Base-by-base conservation (phyloP, 2,113 vertebrate genomes). In the Paradisaea rubra region DNA sequence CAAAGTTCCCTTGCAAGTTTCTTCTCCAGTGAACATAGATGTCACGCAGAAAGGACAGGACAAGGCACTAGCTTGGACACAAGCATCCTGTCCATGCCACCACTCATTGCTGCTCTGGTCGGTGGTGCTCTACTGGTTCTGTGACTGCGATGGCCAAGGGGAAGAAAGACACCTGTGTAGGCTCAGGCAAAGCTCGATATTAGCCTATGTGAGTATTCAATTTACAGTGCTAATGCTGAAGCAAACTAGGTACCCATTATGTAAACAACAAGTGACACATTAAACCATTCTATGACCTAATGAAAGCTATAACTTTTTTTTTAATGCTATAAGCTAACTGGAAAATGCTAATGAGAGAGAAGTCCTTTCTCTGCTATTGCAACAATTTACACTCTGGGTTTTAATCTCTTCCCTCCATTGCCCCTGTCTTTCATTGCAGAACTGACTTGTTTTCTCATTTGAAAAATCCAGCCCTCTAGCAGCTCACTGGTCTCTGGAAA, bases 321-420 rank as follows among this genome's bases (percentile, higher is more conserved):
- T 39, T 31, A 27, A 64, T 64, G 21, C 37, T 90, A 68, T 70
- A 86, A 91, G 39, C 24, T 33, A 89, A 81, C 22, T 64, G 66
- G 49, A 94, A 76, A 89, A 81, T 42, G 47, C 13, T 68, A 35
- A 91, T 95, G 91, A 81, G 53, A 86, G 54, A 76, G 23, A 23
- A 96, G 42, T 71, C 7, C n/a, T 82, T 78, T 68, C 71, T 61
- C 56, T 96, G 35, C 68, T 92, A 63, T 39, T 91, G 57, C 52
- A 84, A 50, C 76, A 89, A 89, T 87, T 97, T 95, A 86, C 80
- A 88, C 56, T 35, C 12, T 86, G 42, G n/a, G 25, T 61, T 93
- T 95, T 95, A 81, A 91, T 47, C 39, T 87, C 16, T 28, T 76
- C 50, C 28, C 37, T 88, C 23, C 42, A 35, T 65, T 85, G 52